phyloP scores from a whole-genome alignment of 1,140 invertebrate species.

The Hormaphis cornu region DNA sequence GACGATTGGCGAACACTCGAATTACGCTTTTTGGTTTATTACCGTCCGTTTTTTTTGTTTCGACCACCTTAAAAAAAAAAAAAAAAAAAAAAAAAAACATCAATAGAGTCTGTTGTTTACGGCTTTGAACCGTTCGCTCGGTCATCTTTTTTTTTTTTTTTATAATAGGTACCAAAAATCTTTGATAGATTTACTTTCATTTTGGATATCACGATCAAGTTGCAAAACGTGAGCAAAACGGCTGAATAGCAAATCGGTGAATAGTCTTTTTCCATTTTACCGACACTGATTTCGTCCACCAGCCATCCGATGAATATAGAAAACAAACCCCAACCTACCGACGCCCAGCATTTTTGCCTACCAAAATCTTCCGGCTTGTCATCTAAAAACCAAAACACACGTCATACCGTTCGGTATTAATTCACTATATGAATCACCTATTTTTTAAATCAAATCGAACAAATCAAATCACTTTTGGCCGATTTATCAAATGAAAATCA shows the following conservation, averaged over 20 bases:
- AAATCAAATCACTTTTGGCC: too few species aligned
- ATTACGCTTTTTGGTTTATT: not conserved
- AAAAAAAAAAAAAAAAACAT: too few species aligned
- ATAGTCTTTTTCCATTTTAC: constrained; percentile 58
- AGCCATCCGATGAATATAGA: constrained; percentile 62
- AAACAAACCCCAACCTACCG: constrained; percentile 68
- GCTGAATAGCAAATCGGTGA: constrained; percentile 65
- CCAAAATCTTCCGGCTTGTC: constrained; percentile 60
- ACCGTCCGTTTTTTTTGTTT: not conserved
- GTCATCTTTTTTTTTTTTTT: too few species aligned
- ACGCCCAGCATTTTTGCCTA: constrained; percentile 70
- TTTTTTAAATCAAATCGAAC: too few species aligned
- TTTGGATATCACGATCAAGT: constrained; percentile 56
- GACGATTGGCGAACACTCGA: not conserved
- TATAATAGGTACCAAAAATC: not conserved
- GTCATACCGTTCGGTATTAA: not conserved
- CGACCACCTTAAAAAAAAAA: not conserved
- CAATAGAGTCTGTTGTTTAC: too few species aligned
- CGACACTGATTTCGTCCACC: constrained; percentile 59
- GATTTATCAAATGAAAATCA: too few species aligned
- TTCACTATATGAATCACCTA: too few species aligned
- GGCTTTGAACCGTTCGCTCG: too few species aligned
- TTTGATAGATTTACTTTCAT: constrained; percentile 40
- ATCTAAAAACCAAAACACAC: constrained; percentile 42
- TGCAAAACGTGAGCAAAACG: constrained; percentile 54